Percentiles rank a stretch among this genome's conserved stretches.
Conservation (phyloP, 2,888 invertebrate species). For the Julus scandinavius region DNA sequence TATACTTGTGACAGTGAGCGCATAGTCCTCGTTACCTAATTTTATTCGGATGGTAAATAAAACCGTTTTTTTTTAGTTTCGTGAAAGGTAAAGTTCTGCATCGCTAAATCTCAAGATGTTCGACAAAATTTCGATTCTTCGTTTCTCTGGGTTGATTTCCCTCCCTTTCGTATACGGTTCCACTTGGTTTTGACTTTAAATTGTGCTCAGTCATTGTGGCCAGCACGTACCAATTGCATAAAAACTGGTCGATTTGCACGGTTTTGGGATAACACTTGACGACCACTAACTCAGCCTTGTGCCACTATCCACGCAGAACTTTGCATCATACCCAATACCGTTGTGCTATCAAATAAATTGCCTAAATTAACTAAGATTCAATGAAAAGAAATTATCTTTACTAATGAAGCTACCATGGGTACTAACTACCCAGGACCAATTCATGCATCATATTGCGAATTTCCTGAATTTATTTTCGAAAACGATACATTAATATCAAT, state of each 20-base stretch:
- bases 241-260: slow-evolving; percentile 19
- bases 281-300: slow-evolving; percentile 10
- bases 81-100: slow-evolving; percentile 22
- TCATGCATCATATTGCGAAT: too few relatives aligned
- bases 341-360: background rate
- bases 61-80: background rate
- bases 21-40: slow-evolving; percentile 3
- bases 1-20: slow-evolving; percentile 36
- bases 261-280: slow-evolving; percentile 20
- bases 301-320: slow-evolving; percentile 12
- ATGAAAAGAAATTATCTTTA: background rate
- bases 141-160: background rate
- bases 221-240: slow-evolving; percentile 18
- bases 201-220: background rate
- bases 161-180: background rate
- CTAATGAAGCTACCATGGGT: background rate
- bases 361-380: background rate
- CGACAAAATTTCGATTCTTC: slow-evolving; percentile 1
- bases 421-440: too few relatives aligned
- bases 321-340: background rate
- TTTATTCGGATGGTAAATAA: background rate
- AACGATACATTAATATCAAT: too few relatives aligned
- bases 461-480: too few relatives aligned
- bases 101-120: background rate
- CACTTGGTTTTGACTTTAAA: slow-evolving; percentile 21